Percentiles rank a stretch among this genome's conserved stretches.
Evolutionary conservation across 1,140 invertebrate species (phyloP).

Genomic region (Zaprionus vittiger): DNA sequence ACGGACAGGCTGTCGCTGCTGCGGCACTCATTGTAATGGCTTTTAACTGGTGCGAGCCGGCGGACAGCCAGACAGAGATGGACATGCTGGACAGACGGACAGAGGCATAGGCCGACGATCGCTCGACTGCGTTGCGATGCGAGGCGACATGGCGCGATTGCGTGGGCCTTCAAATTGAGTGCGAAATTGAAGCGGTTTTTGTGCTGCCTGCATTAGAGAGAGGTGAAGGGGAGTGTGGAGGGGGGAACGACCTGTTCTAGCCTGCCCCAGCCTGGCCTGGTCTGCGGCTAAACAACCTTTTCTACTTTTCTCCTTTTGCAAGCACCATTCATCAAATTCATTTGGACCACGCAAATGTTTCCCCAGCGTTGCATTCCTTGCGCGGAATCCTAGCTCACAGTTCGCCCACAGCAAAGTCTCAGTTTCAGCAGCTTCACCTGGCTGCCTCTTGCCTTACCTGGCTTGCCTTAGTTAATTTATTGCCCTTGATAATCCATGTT

Average conservation of each 20-base stretch:
- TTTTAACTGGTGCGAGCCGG: constrained; percentile 37
- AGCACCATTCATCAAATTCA: constrained; percentile 72
- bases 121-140: neutral
- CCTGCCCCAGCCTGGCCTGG: neutral
- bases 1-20: constrained; percentile 34
- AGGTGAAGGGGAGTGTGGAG: neutral
- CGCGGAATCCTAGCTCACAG: constrained; percentile 8
- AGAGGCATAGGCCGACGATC: neutral
- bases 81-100: neutral
- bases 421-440: neutral
- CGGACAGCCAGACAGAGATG: neutral
- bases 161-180: constrained; percentile 37
- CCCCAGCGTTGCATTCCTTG: constrained; percentile 30
- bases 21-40: constrained; percentile 39
- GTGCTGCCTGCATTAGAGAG: neutral
- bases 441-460: constrained; percentile 8
- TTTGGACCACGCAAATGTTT: constrained; percentile 42
- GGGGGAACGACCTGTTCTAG: neutral
- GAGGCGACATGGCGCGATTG: neutral
- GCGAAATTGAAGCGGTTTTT: constrained; percentile 44
- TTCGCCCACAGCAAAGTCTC: neutral
- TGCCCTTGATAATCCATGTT: constrained; percentile 73
- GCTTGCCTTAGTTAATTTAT: constrained; percentile 77
- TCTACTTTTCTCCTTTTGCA: neutral
- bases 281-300: constrained; percentile 21